Conservation (phyloP, 1,140 invertebrate species). For the Macrosteles quadrilineatus region DNA sequence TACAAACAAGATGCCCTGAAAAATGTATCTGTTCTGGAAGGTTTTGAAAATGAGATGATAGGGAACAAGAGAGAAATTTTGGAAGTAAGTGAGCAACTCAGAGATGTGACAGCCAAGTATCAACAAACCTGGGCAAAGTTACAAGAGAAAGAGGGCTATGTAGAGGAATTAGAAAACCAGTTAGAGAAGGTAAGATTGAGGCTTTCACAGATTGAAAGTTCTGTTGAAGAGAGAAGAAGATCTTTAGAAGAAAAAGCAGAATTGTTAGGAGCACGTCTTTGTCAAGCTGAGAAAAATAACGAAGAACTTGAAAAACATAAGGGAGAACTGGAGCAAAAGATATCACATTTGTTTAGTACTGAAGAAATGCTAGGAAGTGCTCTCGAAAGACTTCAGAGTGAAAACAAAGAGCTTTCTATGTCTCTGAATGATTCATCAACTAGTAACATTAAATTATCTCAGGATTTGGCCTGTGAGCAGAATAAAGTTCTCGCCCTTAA, state of each 20-base stretch:
- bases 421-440: conserved; percentile 54
- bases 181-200: conserved; percentile 62
- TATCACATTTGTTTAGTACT: conserved; percentile 56
- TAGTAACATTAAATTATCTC: conserved; percentile 5
- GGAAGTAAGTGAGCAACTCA: conserved; percentile 36
- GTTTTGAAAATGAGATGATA: conserved; percentile 35
- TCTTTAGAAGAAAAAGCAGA: conserved; percentile 57
- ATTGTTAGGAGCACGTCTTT: conserved; percentile 46
- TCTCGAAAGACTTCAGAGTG: conserved; percentile 17
- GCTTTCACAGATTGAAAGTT: conserved; percentile 58
- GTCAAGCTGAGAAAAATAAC: conserved; percentile 34
- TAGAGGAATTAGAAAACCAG: conserved; percentile 69
- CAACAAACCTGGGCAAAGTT: conserved; percentile 59
- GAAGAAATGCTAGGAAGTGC: conserved; percentile 32
- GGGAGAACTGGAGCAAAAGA: conserved; percentile 55
- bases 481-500: conserved; percentile 16
- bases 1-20: conserved; percentile 34
- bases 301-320: conserved; percentile 32
- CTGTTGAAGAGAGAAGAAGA: conserved; percentile 56
- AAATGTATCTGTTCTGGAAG: conserved; percentile 31
- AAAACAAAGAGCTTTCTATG: conserved; percentile 53
- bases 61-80: conserved; percentile 37
- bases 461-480: neutral
- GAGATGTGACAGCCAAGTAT: conserved; percentile 32
- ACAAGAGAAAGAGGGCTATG: conserved; percentile 69